Conservation (phyloP, 2,113 vertebrate genomes). For the Electrona antarctica region DNA sequence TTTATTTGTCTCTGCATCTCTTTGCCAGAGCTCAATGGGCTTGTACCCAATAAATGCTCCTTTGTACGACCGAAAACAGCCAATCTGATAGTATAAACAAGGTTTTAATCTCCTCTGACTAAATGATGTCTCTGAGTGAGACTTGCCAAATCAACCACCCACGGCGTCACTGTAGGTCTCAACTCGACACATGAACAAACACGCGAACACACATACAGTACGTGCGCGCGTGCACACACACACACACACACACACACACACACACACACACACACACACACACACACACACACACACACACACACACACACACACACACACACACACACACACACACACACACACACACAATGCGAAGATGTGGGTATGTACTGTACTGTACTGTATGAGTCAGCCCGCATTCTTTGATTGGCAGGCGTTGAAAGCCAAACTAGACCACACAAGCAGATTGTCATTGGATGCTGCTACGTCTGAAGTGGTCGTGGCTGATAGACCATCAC, state of each 20-base stretch:
- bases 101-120: background rate
- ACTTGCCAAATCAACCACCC: slow-evolving; percentile 60
- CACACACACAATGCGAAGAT: too few species aligned
- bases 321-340: slow-evolving; percentile 11
- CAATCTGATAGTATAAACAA: too few species aligned
- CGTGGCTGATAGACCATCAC: background rate
- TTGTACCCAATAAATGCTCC: too few species aligned
- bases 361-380: background rate
- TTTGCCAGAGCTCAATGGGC: slow-evolving; percentile 10
- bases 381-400: background rate
- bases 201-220: background rate
- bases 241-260: slow-evolving; percentile 11
- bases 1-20: slow-evolving; percentile 28
- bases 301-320: background rate
- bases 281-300: slow-evolving; percentile 6
- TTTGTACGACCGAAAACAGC: too few species aligned
- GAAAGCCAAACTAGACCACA: too few species aligned
- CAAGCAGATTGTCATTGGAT: background rate
- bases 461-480: background rate
- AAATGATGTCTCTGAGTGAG: slow-evolving; percentile 39
- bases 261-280: slow-evolving; percentile 21
- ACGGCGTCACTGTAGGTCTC: slow-evolving; percentile 20
- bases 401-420: too few species aligned
- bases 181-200: slow-evolving; percentile 11
- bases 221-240: background rate